Evolutionary conservation across 2,888 invertebrate genomes (phyloP).

Genomic region (Myopa testacea): DNA sequence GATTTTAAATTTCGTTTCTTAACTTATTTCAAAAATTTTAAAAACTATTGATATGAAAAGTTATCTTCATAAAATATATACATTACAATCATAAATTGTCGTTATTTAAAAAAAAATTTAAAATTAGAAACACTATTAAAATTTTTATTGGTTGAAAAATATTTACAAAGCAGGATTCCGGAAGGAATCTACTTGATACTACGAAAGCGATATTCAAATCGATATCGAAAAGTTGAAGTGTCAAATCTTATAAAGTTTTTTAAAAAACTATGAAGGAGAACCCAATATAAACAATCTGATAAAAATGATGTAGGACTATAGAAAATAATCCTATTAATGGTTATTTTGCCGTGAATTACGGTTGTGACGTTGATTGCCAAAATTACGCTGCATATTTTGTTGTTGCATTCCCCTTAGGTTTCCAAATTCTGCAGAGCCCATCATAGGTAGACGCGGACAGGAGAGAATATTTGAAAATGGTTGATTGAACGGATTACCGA

Average conservation of each 20-base stretch:
- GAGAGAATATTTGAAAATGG: conserved; percentile 26
- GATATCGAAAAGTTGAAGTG: not conserved
- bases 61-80: not conserved
- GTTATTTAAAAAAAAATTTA: not conserved
- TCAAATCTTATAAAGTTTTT: not conserved
- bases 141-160: not conserved
- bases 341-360: conserved; percentile 25
- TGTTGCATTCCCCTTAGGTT: conserved; percentile 6
- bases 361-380: conserved; percentile 24
- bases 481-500: conserved; percentile 55
- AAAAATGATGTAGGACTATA: not conserved
- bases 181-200: not conserved
- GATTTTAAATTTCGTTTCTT: not conserved
- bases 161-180: not conserved
- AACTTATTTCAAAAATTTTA: not conserved
- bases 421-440: conserved; percentile 5
- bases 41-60: not conserved
- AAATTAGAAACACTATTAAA: not conserved
- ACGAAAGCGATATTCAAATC: not conserved
- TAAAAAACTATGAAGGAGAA: not conserved
- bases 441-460: not conserved
- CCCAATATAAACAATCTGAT: not conserved
- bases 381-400: conserved; percentile 21
- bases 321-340: not conserved
- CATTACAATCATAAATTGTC: not conserved